A percentile compares a stretch with the other conserved stretches of the same genome.
Evolutionary conservation across 2,797 vertebrate species (phyloP).

Genomic region (Propithecus deckenii): DNA sequence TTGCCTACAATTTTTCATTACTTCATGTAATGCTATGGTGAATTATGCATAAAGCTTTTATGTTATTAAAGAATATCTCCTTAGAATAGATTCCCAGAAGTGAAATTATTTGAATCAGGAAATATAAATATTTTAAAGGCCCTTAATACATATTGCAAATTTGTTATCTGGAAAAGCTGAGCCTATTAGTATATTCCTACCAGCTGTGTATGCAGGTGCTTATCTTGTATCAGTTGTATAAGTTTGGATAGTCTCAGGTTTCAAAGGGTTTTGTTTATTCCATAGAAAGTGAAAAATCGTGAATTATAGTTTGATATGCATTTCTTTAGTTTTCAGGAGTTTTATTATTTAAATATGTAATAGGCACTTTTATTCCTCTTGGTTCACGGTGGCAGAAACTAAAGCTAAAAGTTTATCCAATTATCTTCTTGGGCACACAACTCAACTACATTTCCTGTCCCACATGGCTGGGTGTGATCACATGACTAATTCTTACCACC

Average conservation of each 20-base stretch:
- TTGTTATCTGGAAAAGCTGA: not conserved
- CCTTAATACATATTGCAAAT: not conserved
- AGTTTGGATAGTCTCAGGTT: not conserved
- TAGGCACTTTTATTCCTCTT: not conserved
- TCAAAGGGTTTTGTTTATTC: not conserved
- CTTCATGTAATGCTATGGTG: not conserved
- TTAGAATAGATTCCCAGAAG: not conserved
- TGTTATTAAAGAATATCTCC: not conserved
- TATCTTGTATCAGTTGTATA: not conserved
- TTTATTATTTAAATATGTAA: not conserved
- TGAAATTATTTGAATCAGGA: not conserved
- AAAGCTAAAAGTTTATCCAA: not conserved
- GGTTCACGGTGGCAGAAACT: not conserved
- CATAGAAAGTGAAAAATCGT: not conserved
- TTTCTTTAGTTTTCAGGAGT: not conserved
- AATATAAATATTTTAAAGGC: not conserved
- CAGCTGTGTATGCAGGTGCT: not conserved
- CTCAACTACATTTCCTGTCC: not conserved
- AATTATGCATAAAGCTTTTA: not conserved
- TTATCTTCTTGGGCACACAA: not conserved
- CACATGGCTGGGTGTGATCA: not conserved
- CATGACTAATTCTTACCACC: not conserved
- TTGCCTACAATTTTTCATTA: not conserved
- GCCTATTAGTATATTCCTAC: not conserved
- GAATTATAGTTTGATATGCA: not conserved